Conservation (phyloP, 2,888 invertebrate genomes). For the Podotricha telesiphe region DNA sequence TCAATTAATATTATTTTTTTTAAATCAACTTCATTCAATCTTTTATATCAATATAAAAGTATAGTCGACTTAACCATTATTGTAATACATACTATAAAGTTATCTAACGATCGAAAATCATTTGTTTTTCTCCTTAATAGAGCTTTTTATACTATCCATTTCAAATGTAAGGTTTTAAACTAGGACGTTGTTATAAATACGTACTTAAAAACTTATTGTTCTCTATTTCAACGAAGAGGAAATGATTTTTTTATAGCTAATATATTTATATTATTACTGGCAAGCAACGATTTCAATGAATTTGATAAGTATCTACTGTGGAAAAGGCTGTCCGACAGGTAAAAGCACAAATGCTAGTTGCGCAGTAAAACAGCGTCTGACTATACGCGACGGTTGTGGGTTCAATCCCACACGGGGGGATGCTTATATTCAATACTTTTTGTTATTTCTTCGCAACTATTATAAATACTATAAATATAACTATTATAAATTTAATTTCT, state of each 20-base stretch:
- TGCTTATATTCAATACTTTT: too few species aligned
- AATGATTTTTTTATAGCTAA: not conserved
- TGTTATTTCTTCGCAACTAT: too few species aligned
- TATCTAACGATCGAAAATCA: slow-evolving; percentile 6
- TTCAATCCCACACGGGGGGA: too few species aligned
- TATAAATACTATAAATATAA: too few species aligned
- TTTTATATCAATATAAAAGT: not conserved
- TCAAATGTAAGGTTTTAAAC: not conserved
- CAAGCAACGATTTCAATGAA: not conserved
- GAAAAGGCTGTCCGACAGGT: too few species aligned
- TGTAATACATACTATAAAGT: not conserved
- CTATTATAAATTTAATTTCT: too few species aligned
- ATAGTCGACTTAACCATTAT: not conserved
- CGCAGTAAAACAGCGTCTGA: too few species aligned
- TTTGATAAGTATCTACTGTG: too few species aligned
- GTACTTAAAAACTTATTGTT: slow-evolving; percentile 11
- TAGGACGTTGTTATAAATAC: slow-evolving; percentile 8
- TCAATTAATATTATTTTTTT: not conserved
- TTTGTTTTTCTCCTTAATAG: not conserved
- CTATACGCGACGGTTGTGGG: too few species aligned
- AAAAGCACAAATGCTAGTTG: too few species aligned
- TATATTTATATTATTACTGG: too few species aligned
- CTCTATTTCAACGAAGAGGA: slow-evolving; percentile 7
- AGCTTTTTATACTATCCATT: not conserved
- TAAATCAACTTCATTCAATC: not conserved